These are phyloP conservation scores for Marmota flaviventris DNA, from an alignment of 2,113 vertebrate species.

Conservation along the genomic window DNA sequence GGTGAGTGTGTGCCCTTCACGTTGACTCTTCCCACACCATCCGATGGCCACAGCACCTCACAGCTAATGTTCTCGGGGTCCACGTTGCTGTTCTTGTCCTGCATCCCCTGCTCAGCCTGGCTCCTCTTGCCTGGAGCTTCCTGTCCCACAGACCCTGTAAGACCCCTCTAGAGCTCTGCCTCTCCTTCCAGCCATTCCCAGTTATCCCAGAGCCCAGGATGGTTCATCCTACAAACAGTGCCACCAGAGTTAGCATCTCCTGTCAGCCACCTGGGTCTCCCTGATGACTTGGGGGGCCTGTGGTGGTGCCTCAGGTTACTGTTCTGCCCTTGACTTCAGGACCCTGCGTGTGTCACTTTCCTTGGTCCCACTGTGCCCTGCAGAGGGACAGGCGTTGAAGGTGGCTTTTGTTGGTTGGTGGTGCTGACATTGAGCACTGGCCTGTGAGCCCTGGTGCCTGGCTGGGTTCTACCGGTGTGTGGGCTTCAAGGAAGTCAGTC, in stretches of 20 bases:
- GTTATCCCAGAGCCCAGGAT: not conserved
- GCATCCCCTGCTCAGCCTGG: fast-evolving
- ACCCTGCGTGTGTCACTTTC: fast-evolving
- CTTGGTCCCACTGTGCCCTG: not conserved
- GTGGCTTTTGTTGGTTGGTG: too few species aligned
- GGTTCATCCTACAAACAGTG: too few species aligned
- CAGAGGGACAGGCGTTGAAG: fast-evolving
- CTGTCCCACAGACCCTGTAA: not conserved
- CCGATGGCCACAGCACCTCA: too few species aligned
- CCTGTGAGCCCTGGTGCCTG: too few species aligned
- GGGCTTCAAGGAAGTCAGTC: not conserved
- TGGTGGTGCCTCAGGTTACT: not conserved
- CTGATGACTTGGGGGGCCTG: fast-evolving
- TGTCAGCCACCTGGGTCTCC: fast-evolving
- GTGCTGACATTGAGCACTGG: fast-evolving
- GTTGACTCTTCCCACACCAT: too few species aligned
- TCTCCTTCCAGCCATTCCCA: not conserved
- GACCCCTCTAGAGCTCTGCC: not conserved
- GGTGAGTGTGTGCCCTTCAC: too few species aligned
- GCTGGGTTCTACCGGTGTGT: not conserved
- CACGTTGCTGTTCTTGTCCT: too few species aligned
- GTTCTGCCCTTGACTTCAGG: too few species aligned
- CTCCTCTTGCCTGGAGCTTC: too few species aligned
- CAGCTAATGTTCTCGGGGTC: too few species aligned
- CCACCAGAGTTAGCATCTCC: too few species aligned